Base-by-base conservation (phyloP, 1,140 invertebrate species). In the Panulirus ornatus region DNA sequence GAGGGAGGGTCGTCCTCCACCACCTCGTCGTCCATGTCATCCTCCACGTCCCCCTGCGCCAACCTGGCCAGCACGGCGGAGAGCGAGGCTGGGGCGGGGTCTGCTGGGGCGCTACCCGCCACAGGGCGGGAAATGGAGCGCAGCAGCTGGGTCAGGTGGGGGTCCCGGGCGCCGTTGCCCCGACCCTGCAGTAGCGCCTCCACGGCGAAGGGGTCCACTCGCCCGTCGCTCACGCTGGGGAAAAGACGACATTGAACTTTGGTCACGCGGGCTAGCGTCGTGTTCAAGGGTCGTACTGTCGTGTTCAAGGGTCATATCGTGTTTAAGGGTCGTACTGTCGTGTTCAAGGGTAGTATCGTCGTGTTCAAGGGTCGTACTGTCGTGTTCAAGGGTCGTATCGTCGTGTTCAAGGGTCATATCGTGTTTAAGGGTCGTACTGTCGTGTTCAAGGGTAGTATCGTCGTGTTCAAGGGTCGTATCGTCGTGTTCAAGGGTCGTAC, bases 21-120 rank as follows among this genome's bases (percentile, higher is more conserved):
- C n/a, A n/a, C n/a, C n/a, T n/a, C n/a, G 8, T 79, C 76, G 42
- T 42, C 44, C 30, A 9, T 27, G 38, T 85, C 70, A 8, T 85
- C 83, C 70, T 73, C 66, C 14, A 1, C 51, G 0, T 47, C 54
- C 8, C 58, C 78, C 78, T 81, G 78, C 51, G 58, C 30, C 6
- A 58, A 47, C 11, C 47, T 5, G 27, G 78, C 6, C n/a, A 81
- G 51, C n/a, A 58, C 30, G 30, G 76, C 47, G 76, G 76, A 44
- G 0, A 79, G 42, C 19, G 44, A 27, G 6, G 75, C 19, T 0
- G 78, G 27, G 47, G 34, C 30, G n/a, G 6, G n/a, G 6, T 2
- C 5, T 5, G 27, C 58, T 0, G 51, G 0, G 2, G 11, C 11
- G 34, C 27, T 0, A 6, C 14, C 38, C 6, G 16, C 27, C 16